Percentiles rank a stretch among this genome's conserved stretches.
phyloP scores from a whole-genome alignment of 1,140 invertebrate species.

The Pogonus chalceus region DNA sequence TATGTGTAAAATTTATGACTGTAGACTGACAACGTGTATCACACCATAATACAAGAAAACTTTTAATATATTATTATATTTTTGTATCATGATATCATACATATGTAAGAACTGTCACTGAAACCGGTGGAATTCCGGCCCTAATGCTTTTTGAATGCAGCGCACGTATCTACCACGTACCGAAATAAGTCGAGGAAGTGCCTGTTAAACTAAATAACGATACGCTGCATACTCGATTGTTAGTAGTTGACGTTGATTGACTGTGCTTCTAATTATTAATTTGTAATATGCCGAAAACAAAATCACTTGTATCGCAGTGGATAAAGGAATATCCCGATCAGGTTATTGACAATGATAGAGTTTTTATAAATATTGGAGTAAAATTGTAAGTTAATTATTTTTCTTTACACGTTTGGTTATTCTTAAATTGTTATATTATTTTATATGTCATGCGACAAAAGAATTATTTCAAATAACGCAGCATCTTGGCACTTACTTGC shows the following conservation, averaged over 20 bases:
- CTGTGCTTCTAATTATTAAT: not conserved
- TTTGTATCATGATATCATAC: too few relatives aligned
- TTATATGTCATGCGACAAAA: not conserved
- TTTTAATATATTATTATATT: too few relatives aligned
- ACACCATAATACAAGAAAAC: too few relatives aligned
- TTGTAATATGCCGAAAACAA: not conserved
- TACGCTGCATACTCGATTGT: not conserved
- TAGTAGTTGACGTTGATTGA: not conserved
- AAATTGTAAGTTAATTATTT: not conserved
- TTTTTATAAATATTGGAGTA: not conserved
- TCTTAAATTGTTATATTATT: not conserved
- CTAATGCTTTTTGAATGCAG: too few relatives aligned
- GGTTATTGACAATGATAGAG: not conserved
- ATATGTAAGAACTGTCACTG: too few relatives aligned
- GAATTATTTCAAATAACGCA: not conserved
- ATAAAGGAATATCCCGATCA: not conserved
- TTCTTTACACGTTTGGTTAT: not conserved
- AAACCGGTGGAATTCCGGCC: too few relatives aligned
- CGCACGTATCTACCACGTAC: not conserved
- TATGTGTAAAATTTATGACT: too few relatives aligned
- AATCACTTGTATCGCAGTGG: not conserved
- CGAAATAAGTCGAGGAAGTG: not conserved
- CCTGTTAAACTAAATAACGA: not conserved
- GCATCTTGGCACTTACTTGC: not conserved
- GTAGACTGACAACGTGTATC: too few relatives aligned